Percentiles rank a stretch among this genome's conserved stretches.
Evolutionary conservation across 1,140 invertebrate genomes (phyloP).

Genomic region (Arion vulgaris): DNA sequence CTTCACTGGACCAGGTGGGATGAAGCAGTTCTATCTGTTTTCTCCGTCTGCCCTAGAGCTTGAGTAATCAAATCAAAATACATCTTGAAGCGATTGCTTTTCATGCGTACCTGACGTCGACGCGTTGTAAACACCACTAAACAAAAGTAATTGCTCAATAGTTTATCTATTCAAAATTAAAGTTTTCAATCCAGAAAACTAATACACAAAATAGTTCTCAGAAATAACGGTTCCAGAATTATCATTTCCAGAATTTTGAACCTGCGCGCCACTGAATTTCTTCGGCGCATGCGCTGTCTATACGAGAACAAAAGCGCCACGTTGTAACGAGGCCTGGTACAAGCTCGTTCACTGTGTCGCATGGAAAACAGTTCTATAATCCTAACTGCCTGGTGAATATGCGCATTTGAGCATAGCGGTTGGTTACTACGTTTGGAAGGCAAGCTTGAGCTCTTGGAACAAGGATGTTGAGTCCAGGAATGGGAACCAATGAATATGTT

Average conservation of each 20-base stretch:
- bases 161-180: background rate
- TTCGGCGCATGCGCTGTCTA: conserved; percentile 23
- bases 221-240: background rate
- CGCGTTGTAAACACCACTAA: background rate
- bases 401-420: background rate
- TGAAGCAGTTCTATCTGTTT: background rate
- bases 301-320: conserved; percentile 9
- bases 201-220: background rate
- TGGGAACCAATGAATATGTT: no score
- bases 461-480: no score
- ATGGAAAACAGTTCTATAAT: background rate
- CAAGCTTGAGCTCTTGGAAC: no score
- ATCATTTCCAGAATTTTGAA: background rate
- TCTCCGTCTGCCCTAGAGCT: background rate
- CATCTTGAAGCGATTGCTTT: background rate
- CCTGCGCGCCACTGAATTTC: conserved; percentile 17
- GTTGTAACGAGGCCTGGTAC: background rate
- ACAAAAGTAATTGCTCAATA: background rate
- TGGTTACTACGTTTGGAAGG: no score
- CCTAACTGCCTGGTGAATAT: background rate
- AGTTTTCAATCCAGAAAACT: background rate
- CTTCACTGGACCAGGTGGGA: background rate
- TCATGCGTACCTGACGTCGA: background rate
- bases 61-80: background rate
- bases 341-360: background rate